phyloP scores from a whole-genome alignment of 1,140 invertebrate genomes.

The Semibalanus balanoides region DNA sequence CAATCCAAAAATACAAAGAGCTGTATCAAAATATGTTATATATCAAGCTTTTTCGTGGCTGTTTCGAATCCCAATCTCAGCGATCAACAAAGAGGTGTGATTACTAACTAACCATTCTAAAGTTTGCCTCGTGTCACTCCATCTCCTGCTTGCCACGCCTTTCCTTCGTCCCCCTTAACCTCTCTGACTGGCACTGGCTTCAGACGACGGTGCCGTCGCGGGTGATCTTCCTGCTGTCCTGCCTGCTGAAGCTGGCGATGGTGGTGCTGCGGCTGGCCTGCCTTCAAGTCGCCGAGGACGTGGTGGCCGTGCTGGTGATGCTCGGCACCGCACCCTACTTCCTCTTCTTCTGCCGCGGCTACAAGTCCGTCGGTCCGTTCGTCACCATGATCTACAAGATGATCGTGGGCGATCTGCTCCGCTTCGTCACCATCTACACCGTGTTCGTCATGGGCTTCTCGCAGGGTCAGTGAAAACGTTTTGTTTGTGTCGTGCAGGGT shows the following conservation, averaged over 20 bases:
- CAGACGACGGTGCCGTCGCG: constrained; percentile 70
- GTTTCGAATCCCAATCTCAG: too few species aligned
- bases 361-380: constrained; percentile 95
- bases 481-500: too few species aligned
- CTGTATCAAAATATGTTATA: too few species aligned
- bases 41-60: too few species aligned
- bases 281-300: constrained; percentile 69
- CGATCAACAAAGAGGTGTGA: too few species aligned
- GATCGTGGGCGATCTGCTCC: constrained; percentile 84
- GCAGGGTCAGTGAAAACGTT: constrained; percentile 49
- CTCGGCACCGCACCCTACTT: constrained; percentile 91
- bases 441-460: constrained; percentile 97
- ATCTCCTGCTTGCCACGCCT: too few species aligned
- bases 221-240: constrained; percentile 87
- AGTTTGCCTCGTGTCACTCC: too few species aligned
- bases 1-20: too few species aligned
- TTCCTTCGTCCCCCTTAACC: too few species aligned
- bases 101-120: too few species aligned
- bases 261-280: constrained; percentile 71
- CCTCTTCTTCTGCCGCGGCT: constrained; percentile 96
- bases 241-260: constrained; percentile 66
- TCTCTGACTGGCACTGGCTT: too few species aligned
- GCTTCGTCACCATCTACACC: constrained; percentile 90
- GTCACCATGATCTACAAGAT: constrained; percentile 99
- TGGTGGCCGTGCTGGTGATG: constrained; percentile 83